These are phyloP conservation scores for Drosophila arawakana DNA, from an alignment of 1,140 invertebrate genomes.

Conservation along the genomic window DNA sequence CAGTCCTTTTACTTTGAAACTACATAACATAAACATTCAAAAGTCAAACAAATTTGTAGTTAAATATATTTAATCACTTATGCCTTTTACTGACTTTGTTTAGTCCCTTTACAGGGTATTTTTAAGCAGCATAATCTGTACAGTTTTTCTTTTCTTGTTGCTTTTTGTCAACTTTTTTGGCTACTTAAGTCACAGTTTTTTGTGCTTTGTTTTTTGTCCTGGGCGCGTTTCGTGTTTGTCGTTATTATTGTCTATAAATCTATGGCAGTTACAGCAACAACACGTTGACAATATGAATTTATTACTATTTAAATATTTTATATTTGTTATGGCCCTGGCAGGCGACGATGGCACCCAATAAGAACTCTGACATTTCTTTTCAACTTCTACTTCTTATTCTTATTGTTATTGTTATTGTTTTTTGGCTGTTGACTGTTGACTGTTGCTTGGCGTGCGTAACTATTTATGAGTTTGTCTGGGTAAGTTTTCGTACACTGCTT, in stretches of 20 bases:
- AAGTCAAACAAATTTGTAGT: too few relatives aligned
- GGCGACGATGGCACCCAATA: conserved; percentile 76
- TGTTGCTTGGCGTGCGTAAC: conserved; percentile 69
- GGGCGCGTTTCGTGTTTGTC: conserved; percentile 67
- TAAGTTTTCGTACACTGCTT: conserved; percentile 59
- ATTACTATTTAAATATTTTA: conserved; percentile 83
- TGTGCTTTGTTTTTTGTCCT: conserved; percentile 24
- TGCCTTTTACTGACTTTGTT: too few relatives aligned
- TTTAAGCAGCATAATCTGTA: not conserved
- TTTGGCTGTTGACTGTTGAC: not conserved
- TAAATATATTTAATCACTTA: too few relatives aligned
- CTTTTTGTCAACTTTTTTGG: conserved; percentile 47
- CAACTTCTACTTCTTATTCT: conserved; percentile 15
- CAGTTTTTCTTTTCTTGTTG: conserved; percentile 9
- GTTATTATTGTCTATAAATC: conserved; percentile 81
- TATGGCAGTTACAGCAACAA: conserved; percentile 59
- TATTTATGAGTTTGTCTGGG: conserved; percentile 72
- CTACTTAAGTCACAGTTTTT: conserved; percentile 64
- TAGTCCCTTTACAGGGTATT: not conserved
- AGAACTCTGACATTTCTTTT: conserved; percentile 59
- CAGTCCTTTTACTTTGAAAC: too few relatives aligned
- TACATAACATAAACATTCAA: too few relatives aligned
- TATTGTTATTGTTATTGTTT: conserved; percentile 23
- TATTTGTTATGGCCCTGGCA: conserved; percentile 73
- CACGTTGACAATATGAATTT: conserved; percentile 82